These are phyloP conservation scores for Gallinago undulata DNA, from an alignment of 2,113 vertebrate species.

Conservation along the genomic window DNA sequence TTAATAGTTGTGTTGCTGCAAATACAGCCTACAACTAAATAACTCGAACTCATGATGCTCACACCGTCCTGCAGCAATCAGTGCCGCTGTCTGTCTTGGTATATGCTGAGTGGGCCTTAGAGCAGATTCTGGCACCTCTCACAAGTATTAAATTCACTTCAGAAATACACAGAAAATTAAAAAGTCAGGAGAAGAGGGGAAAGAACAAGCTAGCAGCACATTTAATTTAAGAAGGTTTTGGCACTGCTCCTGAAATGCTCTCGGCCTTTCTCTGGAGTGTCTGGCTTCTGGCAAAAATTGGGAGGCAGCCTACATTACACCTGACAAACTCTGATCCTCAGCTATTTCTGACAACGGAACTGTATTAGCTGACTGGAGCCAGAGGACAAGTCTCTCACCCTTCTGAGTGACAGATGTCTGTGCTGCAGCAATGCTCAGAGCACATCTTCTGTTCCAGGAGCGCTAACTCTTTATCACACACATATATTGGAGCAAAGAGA, in stretches of 20 bases:
- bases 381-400: not conserved
- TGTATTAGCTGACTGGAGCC: not conserved
- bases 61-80: not conserved
- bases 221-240: constrained; percentile 38
- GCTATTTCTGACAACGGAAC: not conserved
- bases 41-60: not conserved
- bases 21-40: not conserved
- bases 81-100: not conserved
- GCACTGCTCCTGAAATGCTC: constrained; percentile 11
- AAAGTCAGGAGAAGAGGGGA: not conserved
- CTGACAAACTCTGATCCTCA: constrained; percentile 23
- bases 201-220: not conserved
- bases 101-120: not conserved
- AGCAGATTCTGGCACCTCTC: not conserved
- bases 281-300: not conserved
- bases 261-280: not conserved
- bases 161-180: constrained; percentile 34
- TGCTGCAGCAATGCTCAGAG: not conserved
- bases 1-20: not conserved
- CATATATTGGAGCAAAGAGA: not conserved
- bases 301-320: not conserved
- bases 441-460: not conserved
- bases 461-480: not conserved
- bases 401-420: not conserved
- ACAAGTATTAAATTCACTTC: not conserved